A percentile compares a stretch with the other conserved stretches of the same genome.
phyloP scores from a whole-genome alignment of 2,113 vertebrate species.

The Tragulus kanchil region DNA sequence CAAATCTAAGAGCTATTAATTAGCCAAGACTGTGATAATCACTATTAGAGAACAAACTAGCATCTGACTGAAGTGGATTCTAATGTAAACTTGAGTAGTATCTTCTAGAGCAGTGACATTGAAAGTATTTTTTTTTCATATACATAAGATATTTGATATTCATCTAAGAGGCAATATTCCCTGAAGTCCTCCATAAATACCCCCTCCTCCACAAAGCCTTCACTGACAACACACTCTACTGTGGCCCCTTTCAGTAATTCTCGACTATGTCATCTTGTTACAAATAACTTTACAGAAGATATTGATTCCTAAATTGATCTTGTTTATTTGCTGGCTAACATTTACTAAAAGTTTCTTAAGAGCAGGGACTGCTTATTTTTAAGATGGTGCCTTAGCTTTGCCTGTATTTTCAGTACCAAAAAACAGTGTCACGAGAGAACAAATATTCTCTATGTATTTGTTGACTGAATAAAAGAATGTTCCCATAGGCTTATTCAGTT shows the following conservation, averaged over 20 bases:
- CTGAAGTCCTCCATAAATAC: neutral
- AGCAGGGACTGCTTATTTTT: neutral
- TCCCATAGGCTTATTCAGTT: neutral
- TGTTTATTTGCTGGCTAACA: neutral
- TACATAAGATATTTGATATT: neutral
- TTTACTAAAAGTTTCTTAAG: slow-evolving; percentile 34
- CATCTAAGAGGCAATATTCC: neutral
- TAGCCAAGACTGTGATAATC: slow-evolving; percentile 69
- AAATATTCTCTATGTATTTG: neutral
- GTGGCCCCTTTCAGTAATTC: neutral
- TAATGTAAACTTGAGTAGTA: slow-evolving; percentile 74
- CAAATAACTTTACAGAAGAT: neutral
- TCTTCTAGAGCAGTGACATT: slow-evolving; percentile 68
- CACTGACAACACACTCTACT: neutral
- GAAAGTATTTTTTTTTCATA: slow-evolving; percentile 39
- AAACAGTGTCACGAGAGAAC: neutral
- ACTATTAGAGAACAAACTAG: slow-evolving; percentile 67
- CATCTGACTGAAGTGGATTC: slow-evolving; percentile 65
- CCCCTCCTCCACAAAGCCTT: neutral
- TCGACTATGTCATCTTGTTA: neutral
- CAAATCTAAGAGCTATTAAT: slow-evolving; percentile 71
- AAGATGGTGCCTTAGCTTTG: neutral
- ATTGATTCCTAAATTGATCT: neutral
- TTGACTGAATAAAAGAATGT: neutral
- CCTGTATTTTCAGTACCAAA: neutral